Evolutionary conservation across 92 coral and sea anemone genomes (phyloP).

Genomic region (Paramuricea clavata): DNA sequence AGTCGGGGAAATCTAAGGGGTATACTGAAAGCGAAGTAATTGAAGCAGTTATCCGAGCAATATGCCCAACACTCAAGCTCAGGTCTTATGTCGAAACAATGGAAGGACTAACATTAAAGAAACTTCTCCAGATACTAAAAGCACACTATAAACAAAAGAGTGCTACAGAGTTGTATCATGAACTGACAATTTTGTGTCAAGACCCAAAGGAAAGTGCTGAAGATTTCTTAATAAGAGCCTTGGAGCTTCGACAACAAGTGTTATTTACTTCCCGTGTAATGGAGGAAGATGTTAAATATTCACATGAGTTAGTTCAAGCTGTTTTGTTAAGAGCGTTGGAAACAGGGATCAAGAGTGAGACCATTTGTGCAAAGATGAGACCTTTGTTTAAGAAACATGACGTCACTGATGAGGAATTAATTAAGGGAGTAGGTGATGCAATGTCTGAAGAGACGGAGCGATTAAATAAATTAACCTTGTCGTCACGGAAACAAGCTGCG

Average conservation of each 20-base stretch:
- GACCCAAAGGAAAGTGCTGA: no score
- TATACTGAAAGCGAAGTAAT: conserved; percentile 63
- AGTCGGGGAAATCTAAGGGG: conserved; percentile 57
- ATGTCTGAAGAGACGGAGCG: conserved; percentile 41
- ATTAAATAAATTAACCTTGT: conserved; percentile 16
- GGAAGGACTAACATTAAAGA: conserved; percentile 53
- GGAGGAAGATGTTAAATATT: conserved; percentile 29
- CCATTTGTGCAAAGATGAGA: no score
- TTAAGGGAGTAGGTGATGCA: conserved; percentile 24
- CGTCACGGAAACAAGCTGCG: not conserved
- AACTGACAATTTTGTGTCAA: no score
- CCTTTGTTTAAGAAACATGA: no score
- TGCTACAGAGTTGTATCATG: no score
- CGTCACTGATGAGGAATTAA: conserved; percentile 22
- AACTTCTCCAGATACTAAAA: conserved; percentile 57
- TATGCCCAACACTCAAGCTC: conserved; percentile 62
- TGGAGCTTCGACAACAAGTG: no score
- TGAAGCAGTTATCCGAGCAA: conserved; percentile 67
- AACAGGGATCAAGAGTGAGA: no score
- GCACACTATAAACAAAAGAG: no score
- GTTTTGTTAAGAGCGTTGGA: no score
- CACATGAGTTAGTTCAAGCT: not conserved
- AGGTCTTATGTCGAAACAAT: conserved; percentile 64
- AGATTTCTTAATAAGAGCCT: no score
- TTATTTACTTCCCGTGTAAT: no score